These are phyloP conservation scores for Philopedon plagiatum DNA, from an alignment of 2,888 invertebrate genomes.

Conservation along the genomic window DNA sequence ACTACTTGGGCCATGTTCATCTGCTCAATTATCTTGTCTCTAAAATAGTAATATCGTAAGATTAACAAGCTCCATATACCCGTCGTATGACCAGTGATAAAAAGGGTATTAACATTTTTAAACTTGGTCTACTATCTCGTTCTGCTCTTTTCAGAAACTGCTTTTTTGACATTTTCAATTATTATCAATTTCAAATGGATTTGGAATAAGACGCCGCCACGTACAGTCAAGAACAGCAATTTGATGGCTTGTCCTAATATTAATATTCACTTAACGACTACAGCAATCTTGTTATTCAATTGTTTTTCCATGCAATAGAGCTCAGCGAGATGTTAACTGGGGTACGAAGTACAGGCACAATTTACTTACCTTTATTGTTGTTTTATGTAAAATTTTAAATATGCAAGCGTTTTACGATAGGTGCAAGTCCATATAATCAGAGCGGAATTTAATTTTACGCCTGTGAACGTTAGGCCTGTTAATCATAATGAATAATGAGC, in stretches of 20 bases:
- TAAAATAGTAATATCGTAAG: constrained; percentile 7
- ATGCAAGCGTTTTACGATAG: constrained; percentile 55
- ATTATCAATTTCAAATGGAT: too few species aligned
- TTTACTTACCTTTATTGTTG: constrained; percentile 55
- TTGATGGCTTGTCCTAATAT: neutral
- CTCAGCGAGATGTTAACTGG: neutral
- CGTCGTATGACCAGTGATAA: neutral
- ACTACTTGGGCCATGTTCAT: constrained; percentile 61
- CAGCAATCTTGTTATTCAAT: neutral
- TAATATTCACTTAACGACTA: neutral
- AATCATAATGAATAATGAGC: constrained; percentile 60
- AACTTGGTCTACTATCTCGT: neutral
- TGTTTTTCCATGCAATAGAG: neutral
- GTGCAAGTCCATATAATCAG: constrained; percentile 58
- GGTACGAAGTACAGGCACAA: neutral
- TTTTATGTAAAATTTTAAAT: constrained; percentile 53
- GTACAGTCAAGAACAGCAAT: neutral
- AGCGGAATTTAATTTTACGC: constrained; percentile 61
- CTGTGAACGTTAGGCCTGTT: constrained; percentile 58
- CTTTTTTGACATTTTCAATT: neutral
- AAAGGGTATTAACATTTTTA: constrained; percentile 13
- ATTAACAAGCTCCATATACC: neutral
- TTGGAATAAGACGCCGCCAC: too few species aligned
- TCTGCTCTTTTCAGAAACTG: neutral
- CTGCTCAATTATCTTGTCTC: constrained; percentile 3